Conservation (phyloP, 1,140 invertebrate genomes). For the Coelopa frigida region DNA sequence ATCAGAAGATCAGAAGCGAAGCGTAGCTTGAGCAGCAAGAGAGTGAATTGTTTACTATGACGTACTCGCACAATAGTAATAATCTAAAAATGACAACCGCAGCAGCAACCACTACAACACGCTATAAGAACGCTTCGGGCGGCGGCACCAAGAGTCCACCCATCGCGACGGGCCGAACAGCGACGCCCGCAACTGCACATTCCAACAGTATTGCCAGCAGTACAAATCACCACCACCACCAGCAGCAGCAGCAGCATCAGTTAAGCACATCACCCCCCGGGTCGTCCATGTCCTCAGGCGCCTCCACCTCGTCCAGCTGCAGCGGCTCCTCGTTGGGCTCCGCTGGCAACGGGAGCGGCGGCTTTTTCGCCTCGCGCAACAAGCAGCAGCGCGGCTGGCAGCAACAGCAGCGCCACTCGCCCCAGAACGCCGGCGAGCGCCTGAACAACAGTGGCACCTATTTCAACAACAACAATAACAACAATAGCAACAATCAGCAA, state of each 20-base stretch:
- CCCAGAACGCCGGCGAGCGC: constrained; percentile 12
- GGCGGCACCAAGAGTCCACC: constrained; percentile 14
- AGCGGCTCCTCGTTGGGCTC: constrained; percentile 14
- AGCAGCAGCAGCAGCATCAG: constrained; percentile 20
- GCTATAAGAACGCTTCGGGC: constrained; percentile 30
- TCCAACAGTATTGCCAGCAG: constrained; percentile 46
- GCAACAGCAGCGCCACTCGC: constrained; percentile 21
- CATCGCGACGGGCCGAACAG: constrained; percentile 24
- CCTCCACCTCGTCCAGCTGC: constrained; percentile 14
- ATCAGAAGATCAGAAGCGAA: constrained; percentile 1
- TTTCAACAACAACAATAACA: constrained; percentile 30
- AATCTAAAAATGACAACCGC: constrained; percentile 44
- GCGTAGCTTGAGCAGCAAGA: neutral
- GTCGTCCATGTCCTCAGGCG: constrained; percentile 14
- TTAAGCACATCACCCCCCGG: constrained; percentile 32
- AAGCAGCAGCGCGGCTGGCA: constrained; percentile 20
- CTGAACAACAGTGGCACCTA: constrained; percentile 7
- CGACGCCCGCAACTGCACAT: constrained; percentile 31
- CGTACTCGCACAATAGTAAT: constrained; percentile 45
- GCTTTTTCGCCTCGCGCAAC: constrained; percentile 18
- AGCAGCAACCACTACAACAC: constrained; percentile 40
- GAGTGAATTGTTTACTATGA: constrained; percentile 31
- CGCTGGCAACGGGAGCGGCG: constrained; percentile 5
- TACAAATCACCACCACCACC: constrained; percentile 37
- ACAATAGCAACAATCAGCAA: constrained; percentile 19